A percentile compares a stretch with the other conserved stretches of the same genome.
These are phyloP conservation scores for Callimico goeldii DNA, from an alignment of 2,797 vertebrate species.

Conservation along the genomic window DNA sequence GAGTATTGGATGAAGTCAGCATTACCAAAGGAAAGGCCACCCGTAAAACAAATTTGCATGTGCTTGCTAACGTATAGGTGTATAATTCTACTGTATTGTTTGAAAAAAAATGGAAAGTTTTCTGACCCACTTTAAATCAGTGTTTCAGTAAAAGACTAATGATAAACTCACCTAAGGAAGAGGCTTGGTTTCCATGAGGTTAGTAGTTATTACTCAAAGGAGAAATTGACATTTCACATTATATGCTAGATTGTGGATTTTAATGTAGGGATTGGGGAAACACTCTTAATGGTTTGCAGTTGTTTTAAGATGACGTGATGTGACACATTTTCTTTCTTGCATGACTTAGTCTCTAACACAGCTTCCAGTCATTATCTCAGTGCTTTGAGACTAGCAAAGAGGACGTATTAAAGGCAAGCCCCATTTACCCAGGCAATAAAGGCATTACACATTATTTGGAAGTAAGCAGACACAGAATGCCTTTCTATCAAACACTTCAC, in stretches of 20 bases:
- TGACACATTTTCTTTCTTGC: neutral
- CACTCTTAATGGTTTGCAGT: neutral
- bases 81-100: slow-evolving; percentile 29
- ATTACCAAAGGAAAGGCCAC: slow-evolving; percentile 50
- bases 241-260: slow-evolving; percentile 7
- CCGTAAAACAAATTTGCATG: slow-evolving; percentile 64
- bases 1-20: slow-evolving; percentile 65
- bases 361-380: slow-evolving; percentile 3
- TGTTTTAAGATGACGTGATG: neutral
- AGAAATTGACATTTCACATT: slow-evolving; percentile 70
- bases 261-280: slow-evolving; percentile 36
- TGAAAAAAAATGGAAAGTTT: slow-evolving; percentile 76
- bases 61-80: neutral
- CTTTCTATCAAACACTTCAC: neutral
- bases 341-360: neutral
- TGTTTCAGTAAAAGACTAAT: slow-evolving; percentile 83
- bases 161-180: slow-evolving; percentile 75
- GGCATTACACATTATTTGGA: neutral
- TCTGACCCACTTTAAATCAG: slow-evolving; percentile 85
- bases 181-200: slow-evolving; percentile 80
- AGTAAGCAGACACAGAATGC: neutral
- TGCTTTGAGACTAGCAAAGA: neutral
- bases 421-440: neutral
- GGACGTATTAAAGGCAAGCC: neutral
- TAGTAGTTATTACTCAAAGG: slow-evolving; percentile 66